Base-by-base conservation (phyloP, 2,888 invertebrate species). In the Rotaria sp. region DNA sequence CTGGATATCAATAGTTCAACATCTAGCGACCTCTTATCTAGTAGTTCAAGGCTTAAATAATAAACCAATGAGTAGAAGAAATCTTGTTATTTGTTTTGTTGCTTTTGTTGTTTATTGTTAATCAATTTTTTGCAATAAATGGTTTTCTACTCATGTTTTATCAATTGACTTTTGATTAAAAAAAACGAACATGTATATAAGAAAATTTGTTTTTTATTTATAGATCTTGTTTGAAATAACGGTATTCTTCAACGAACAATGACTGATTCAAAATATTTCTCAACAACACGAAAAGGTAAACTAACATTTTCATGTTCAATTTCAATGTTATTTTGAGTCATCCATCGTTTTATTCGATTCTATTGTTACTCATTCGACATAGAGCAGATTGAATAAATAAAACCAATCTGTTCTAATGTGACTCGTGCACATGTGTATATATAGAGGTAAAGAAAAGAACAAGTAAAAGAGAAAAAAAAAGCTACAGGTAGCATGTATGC, bases 41-140 rank as follows among this genome's bases (percentile, higher is more conserved):
- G 0, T 67, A 18, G 67, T 7, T 67, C 24, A 67, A 67, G n/a
- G 67, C 67, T 35, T 1, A 30, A 67, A 10, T 15, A 67, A 67
- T 35, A 67, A 67, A 35, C 67, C 67, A 67, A 67, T 67, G 67
- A 67, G 30, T 30, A 67, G 15, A n/a, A 13, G 35, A 67, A 67
- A 30, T 67, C 15, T 67, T 67, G 67, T 67, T 67, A 67, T 67
- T 67, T 67, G 30, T 67, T 67, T 57, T 45, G 45, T 67, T 67
- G 11, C 67, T 7, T 13, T 67, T 67, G 35, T 35, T 67, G n/a
- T 67, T 67, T 11, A 30, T n/a, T 35, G 18, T 30, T 67, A 15
- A 67, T 35, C 30, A 18, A 18, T 18, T 67, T n/a, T 30, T 67
- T 0, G 7, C 18, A 13, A 4, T 30, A 30, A 18, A 11, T 35